Evolutionary conservation across 30 jellyfish, hydroid and myxozoan species (phyloP), one percentile per base, ranked within the genome.

Genomic region (Aurelia sp.): DNA sequence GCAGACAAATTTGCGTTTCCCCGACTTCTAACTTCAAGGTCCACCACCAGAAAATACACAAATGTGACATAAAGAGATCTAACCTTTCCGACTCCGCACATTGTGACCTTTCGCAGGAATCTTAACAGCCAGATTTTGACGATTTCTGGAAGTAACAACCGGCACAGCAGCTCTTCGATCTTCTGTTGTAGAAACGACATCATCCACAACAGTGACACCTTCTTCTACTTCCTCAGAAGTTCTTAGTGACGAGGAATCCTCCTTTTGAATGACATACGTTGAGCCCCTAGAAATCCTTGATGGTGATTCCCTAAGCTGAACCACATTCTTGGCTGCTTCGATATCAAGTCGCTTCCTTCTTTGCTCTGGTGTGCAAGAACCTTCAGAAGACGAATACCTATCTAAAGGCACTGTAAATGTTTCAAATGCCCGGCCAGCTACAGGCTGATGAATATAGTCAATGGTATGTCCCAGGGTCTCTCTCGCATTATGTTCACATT

Each of bases 1-100:
- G 51, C 51, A 40, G 51, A 40, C 51, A 40, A 40, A 40, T 40
- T 40, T 40, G 51, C 3, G 51, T 3, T 40, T 40, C 11, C 51
- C 7, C 51, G 3, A 7, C 15, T 7, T 44, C 10, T 7, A 44
- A 44, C 55, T 44, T 44, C 2, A 44, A 44, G 55, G 8, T 16
- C 40, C 72, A 62, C 40, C 23, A 21, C 27, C 13, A 62, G 40
- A 27, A 44, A 10, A 5, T 10, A 9, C 16, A 44, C 13, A 44
- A 44, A 44, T 44, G 0, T 44, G 15, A 44, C 9, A 44, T 44
- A 44, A 44, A 7, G 15, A 44, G 55, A 44, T 44, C 69, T 59
- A 59, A 59, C 69, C 69, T 59, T 59, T 59, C 33, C 69, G 69
- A 21, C 69, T 21, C 0, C 69, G 69, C 69, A 59, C 10, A 59